Conservation (phyloP, 1,140 invertebrate species). For the Drosophila novamexicana region DNA sequence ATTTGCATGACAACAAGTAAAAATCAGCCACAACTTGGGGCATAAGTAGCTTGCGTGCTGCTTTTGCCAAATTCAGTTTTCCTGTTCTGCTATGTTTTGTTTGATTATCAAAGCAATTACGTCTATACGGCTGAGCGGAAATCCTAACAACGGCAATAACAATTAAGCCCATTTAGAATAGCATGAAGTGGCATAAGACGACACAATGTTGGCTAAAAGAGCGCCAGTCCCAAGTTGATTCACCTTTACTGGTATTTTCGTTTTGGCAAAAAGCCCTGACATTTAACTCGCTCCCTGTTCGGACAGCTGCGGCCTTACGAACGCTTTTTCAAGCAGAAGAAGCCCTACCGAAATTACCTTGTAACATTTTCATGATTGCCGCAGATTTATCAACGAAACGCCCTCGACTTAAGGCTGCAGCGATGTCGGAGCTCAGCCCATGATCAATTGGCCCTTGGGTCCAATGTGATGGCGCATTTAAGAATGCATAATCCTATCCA, state of each 20-base stretch:
- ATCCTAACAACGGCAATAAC: constrained; percentile 54
- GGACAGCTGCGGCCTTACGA: neutral
- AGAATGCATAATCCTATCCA: constrained; percentile 1
- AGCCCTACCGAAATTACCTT: constrained; percentile 58
- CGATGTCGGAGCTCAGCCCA: constrained; percentile 28
- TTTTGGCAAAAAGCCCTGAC: constrained; percentile 63
- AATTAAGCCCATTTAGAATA: constrained; percentile 52
- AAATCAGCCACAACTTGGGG: constrained; percentile 7
- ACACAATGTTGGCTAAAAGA: constrained; percentile 13
- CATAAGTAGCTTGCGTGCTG: constrained; percentile 65
- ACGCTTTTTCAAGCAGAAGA: constrained; percentile 18
- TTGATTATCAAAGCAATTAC: constrained; percentile 73
- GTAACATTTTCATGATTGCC: constrained; percentile 70
- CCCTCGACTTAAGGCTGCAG: constrained; percentile 58
- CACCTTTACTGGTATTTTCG: constrained; percentile 49
- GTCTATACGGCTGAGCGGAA: constrained; percentile 12
- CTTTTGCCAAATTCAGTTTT: constrained; percentile 62
- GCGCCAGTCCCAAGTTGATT: constrained; percentile 47
- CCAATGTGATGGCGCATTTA: constrained; percentile 44
- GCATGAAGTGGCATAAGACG: constrained; percentile 30
- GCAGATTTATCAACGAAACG: constrained; percentile 66
- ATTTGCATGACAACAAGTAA: constrained; percentile 48
- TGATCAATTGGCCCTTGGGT: constrained; percentile 47
- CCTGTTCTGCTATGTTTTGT: constrained; percentile 31
- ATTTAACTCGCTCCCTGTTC: constrained; percentile 37